Conservation (phyloP, 2,113 vertebrate genomes). For the Syngnathus scovelli region DNA sequence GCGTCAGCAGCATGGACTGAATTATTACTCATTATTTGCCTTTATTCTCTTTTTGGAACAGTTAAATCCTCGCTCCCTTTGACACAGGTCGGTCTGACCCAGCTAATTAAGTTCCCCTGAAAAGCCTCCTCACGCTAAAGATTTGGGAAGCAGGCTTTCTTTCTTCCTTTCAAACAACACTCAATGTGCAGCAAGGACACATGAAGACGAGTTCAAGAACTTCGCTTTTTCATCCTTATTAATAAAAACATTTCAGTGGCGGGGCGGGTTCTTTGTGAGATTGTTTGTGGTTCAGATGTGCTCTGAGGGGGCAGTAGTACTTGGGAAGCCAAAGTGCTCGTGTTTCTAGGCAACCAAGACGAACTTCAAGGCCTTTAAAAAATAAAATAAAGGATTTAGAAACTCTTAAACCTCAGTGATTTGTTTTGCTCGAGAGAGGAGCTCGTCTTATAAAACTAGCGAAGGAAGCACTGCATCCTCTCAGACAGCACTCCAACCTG, state of each 20-base stretch:
- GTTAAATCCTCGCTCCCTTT: slow-evolving; percentile 5
- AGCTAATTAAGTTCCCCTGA: slow-evolving; percentile 57
- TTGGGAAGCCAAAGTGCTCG: slow-evolving; percentile 47
- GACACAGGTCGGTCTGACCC: slow-evolving; percentile 69
- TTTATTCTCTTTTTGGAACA: slow-evolving; percentile 7
- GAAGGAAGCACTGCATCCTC: slow-evolving; percentile 13
- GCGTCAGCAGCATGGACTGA: not conserved
- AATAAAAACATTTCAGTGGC: slow-evolving; percentile 7
- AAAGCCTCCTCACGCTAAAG: slow-evolving; percentile 47
- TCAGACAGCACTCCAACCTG: slow-evolving; percentile 20
- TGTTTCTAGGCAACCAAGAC: slow-evolving; percentile 66
- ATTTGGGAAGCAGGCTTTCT: slow-evolving; percentile 39
- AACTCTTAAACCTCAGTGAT: slow-evolving; percentile 42
- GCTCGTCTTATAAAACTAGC: slow-evolving; percentile 38
- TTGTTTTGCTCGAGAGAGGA: slow-evolving; percentile 30
- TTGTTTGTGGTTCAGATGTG: slow-evolving; percentile 17
- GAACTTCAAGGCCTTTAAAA: slow-evolving; percentile 42
- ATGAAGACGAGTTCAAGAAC: slow-evolving; percentile 24
- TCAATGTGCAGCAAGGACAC: slow-evolving; percentile 47
- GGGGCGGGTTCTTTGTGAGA: slow-evolving; percentile 13
- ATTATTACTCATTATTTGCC: not conserved
- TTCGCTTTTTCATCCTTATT: slow-evolving; percentile 15
- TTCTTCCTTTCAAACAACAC: slow-evolving; percentile 33
- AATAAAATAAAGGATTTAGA: slow-evolving; percentile 43
- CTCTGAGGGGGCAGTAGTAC: slow-evolving; percentile 38